Conservation (phyloP, 2,888 invertebrate genomes). For the Quadriops clusia region DNA sequence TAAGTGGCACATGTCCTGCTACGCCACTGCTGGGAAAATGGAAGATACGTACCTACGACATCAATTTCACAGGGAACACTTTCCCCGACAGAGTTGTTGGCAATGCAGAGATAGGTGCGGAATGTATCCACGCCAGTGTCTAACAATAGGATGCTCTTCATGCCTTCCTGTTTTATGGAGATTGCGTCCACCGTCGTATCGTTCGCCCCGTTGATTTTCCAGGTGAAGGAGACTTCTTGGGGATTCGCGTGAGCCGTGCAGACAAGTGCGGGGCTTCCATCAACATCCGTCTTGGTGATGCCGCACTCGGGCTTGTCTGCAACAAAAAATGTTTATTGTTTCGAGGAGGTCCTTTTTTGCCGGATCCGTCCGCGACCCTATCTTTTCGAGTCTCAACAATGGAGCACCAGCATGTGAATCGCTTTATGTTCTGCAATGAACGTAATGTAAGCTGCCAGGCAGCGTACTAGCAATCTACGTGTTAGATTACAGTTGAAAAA, state of each 20-base stretch:
- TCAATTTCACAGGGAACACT: constrained; percentile 52
- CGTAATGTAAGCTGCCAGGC: no score
- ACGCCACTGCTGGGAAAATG: no score
- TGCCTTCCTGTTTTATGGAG: constrained; percentile 42
- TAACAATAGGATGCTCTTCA: constrained; percentile 50
- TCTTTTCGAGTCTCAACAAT: no score
- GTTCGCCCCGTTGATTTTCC: constrained; percentile 77
- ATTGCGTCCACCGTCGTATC: constrained; percentile 58
- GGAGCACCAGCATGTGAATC: no score
- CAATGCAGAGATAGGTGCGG: constrained; percentile 73
- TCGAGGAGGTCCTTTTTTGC: neutral
- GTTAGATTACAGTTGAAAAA: no score
- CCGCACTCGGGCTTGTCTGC: constrained; percentile 76
- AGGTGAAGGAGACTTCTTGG: constrained; percentile 60
- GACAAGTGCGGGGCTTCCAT: constrained; percentile 64
- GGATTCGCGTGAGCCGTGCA: constrained; percentile 79
- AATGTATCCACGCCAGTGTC: constrained; percentile 49
- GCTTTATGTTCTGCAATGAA: no score
- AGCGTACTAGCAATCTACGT: no score
- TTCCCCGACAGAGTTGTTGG: constrained; percentile 69
- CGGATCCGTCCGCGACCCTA: no score
- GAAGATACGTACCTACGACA: constrained; percentile 46
- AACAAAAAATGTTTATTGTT: constrained; percentile 14
- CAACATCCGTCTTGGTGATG: constrained; percentile 55
- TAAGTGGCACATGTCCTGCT: no score